Conservation (phyloP, 2,113 vertebrate species). For the Stigmatopora nigra region DNA sequence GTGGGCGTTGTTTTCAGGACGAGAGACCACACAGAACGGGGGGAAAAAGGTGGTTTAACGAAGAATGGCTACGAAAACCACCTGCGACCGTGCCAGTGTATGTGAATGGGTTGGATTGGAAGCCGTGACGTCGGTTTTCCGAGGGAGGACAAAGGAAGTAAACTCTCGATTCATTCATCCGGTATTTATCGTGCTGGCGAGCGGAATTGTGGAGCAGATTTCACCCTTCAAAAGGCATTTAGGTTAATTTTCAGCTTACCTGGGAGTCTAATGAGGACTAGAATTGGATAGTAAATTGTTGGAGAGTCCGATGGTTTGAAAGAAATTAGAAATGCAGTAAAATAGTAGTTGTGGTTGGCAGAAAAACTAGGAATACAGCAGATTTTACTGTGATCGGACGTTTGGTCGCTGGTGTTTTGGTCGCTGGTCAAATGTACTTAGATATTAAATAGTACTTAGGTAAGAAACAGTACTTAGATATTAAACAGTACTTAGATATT, state of each 20-base stretch:
- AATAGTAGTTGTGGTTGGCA: no score
- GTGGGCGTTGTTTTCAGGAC: constrained; percentile 37
- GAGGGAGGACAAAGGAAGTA: constrained; percentile 12
- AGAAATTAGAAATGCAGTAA: no score
- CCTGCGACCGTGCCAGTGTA: neutral
- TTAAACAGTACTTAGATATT: no score
- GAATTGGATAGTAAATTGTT: no score
- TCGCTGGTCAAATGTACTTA: no score
- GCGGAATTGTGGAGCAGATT: neutral
- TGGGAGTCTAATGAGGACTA: neutral
- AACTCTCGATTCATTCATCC: constrained; percentile 11
- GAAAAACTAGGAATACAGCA: no score
- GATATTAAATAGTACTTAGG: no score
- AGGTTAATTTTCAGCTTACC: neutral
- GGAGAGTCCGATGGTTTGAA: no score
- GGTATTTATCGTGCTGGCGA: neutral
- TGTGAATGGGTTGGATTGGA: neutral
- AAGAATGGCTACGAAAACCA: neutral
- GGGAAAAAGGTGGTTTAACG: neutral
- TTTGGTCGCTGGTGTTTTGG: no score
- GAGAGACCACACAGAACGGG: constrained; percentile 21
- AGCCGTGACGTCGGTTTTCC: neutral
- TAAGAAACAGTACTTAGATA: no score
- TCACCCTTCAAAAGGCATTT: neutral
- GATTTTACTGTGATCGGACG: no score